phyloP scores from a whole-genome alignment of 2,888 invertebrate genomes.

The Geophilus truncorum region DNA sequence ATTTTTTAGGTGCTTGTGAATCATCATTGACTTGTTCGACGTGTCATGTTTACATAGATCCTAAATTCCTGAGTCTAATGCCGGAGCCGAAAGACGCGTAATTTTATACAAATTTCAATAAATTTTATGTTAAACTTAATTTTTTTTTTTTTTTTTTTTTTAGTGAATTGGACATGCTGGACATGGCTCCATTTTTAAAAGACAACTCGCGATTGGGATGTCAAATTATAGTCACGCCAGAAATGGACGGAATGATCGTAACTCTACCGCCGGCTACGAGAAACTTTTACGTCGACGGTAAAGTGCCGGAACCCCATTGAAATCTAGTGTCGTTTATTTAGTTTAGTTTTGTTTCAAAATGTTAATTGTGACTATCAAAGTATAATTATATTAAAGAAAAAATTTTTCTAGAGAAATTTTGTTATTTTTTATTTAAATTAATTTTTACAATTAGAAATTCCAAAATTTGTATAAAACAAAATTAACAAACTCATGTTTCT shows the following conservation, averaged over 20 bases:
- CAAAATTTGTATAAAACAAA: no score
- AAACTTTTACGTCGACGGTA: slow-evolving; percentile 97
- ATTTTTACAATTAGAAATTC: no score
- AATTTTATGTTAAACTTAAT: background rate
- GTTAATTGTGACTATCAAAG: background rate
- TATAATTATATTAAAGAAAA: no score
- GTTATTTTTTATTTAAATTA: no score
- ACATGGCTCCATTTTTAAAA: slow-evolving; percentile 92
- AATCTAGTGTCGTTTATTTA: no score
- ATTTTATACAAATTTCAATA: background rate
- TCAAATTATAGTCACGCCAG: slow-evolving; percentile 82
- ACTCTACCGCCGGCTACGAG: slow-evolving; percentile 80
- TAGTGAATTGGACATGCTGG: slow-evolving; percentile 93
- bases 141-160: slow-evolving; percentile 37
- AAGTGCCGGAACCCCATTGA: slow-evolving; percentile 88
- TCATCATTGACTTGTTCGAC: slow-evolving; percentile 97
- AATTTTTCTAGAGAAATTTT: no score
- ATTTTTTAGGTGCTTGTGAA: slow-evolving; percentile 82
- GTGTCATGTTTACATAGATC: slow-evolving; percentile 90
- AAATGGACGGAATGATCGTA: slow-evolving; percentile 78
- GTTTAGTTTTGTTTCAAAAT: background rate
- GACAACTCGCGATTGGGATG: slow-evolving; percentile 94
- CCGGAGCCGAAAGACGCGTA: slow-evolving; percentile 68
- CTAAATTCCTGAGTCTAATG: slow-evolving; percentile 66
- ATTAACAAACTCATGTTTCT: no score